Conservation (phyloP, 2,888 invertebrate genomes). For the Beris chalybata region DNA sequence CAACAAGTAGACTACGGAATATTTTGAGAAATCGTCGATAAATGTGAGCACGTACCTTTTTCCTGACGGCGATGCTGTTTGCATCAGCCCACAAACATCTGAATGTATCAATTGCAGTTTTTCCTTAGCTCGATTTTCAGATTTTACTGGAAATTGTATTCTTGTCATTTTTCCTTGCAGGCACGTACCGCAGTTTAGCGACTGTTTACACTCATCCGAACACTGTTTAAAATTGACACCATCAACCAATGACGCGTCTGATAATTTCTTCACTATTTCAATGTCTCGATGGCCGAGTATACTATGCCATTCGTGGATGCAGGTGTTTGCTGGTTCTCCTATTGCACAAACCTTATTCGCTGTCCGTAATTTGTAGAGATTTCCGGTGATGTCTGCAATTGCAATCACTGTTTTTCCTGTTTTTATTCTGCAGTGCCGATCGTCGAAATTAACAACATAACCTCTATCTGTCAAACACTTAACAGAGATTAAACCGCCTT, state of each 20-base stretch:
- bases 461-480: slow-evolving; percentile 17
- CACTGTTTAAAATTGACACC: not conserved
- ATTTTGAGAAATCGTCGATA: slow-evolving; percentile 47
- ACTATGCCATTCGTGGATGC: slow-evolving; percentile 39
- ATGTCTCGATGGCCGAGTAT: slow-evolving; percentile 37
- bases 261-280: not conserved
- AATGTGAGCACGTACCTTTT: slow-evolving; percentile 45
- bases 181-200: not conserved
- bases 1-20: slow-evolving; percentile 42
- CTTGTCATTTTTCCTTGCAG: not conserved
- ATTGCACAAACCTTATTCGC: not conserved
- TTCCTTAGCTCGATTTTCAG: not conserved
- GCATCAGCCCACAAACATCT: slow-evolving; percentile 48
- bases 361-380: not conserved
- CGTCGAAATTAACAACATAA: slow-evolving; percentile 12
- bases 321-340: slow-evolving; percentile 22
- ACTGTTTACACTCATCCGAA: not conserved
- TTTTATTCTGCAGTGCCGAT: slow-evolving; percentile 7
- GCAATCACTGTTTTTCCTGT: not conserved
- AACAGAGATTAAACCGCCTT: slow-evolving; percentile 29
- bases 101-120: slow-evolving; percentile 39
- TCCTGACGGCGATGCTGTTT: slow-evolving; percentile 41
- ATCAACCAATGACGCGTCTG: not conserved
- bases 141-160: not conserved
- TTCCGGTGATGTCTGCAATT: not conserved